Percentiles rank a stretch among this genome's conserved stretches.
phyloP scores from a whole-genome alignment of 2,113 vertebrate species.

The Eolophus roseicapilla region DNA sequence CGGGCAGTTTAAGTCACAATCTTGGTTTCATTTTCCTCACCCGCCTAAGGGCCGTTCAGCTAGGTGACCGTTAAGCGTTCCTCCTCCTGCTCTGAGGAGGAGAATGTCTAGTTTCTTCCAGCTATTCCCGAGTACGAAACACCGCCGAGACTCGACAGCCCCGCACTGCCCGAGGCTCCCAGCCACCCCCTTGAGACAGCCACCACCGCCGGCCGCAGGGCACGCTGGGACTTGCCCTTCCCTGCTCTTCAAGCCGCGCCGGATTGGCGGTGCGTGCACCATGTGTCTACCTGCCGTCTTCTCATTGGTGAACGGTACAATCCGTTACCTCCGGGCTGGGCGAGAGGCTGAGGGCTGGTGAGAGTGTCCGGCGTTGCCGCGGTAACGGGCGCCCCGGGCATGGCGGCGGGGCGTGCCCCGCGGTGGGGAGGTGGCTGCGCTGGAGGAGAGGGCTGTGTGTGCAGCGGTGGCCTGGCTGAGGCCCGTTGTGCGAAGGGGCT shows the following conservation, averaged over 20 bases:
- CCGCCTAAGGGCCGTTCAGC: not conserved
- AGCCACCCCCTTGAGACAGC: fast-evolving
- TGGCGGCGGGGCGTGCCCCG: not conserved
- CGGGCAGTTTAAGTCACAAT: not conserved
- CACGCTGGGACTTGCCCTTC: not conserved
- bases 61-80: fast-evolving
- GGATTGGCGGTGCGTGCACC: fast-evolving
- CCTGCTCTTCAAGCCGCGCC: fast-evolving
- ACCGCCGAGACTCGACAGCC: fast-evolving
- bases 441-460: not conserved
- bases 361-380: not conserved
- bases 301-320: not conserved
- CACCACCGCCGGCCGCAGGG: not conserved
- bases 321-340: not conserved
- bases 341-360: not conserved
- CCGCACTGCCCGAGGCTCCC: fast-evolving
- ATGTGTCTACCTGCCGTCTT: fast-evolving
- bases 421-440: not conserved
- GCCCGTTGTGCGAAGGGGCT: not conserved
- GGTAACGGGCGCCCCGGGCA: not conserved
- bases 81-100: no score
- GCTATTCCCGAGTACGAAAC: fast-evolving
- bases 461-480: not conserved
- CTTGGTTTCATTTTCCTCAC: fast-evolving
- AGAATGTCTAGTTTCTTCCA: fast-evolving